Conservation (phyloP, 2,113 vertebrate species). For the Clupea harengus region DNA sequence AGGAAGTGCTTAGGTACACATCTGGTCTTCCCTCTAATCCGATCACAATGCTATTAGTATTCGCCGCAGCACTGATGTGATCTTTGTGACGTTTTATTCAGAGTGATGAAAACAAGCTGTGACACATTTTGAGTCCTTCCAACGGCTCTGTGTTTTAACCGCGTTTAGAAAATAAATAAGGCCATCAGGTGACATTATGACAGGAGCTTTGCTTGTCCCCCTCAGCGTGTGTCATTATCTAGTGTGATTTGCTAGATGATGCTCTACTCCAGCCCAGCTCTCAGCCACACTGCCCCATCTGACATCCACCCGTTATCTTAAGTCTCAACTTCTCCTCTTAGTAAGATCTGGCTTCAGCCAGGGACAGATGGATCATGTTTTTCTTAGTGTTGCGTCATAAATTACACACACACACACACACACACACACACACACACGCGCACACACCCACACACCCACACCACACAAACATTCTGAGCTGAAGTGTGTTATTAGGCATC, state of each 20-base stretch:
- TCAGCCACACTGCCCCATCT: too few relatives aligned
- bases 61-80: not conserved
- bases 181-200: not conserved
- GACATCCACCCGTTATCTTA: not conserved
- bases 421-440: not conserved
- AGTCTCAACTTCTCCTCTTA: not conserved
- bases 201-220: too few relatives aligned
- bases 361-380: not conserved
- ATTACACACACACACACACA: not conserved
- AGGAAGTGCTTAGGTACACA: not conserved
- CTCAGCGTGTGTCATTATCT: too few relatives aligned
- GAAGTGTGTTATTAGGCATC: not conserved
- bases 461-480: not conserved
- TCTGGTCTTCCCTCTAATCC: not conserved
- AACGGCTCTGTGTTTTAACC: not conserved
- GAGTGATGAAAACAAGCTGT: not conserved
- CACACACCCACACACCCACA: not conserved
- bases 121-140: not conserved
- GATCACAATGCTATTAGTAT: not conserved
- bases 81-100: not conserved
- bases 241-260: not conserved
- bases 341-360: not conserved
- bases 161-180: too few relatives aligned
- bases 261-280: not conserved
- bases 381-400: not conserved